These are phyloP conservation scores for Toxotes lorentzi DNA, from an alignment of 2,797 vertebrate species.

Conservation along the genomic window DNA sequence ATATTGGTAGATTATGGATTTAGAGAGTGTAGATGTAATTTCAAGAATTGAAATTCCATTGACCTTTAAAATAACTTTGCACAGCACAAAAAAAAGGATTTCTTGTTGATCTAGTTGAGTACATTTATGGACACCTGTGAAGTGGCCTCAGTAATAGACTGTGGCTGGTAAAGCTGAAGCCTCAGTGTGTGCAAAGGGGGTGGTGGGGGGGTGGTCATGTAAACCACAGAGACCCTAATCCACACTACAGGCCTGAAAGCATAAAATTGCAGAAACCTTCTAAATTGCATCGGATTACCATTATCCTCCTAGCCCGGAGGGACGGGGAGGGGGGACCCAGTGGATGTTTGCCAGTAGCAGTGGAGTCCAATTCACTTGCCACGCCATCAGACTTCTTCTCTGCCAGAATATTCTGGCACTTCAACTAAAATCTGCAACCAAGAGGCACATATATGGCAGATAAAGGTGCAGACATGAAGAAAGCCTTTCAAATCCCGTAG, in stretches of 20 bases:
- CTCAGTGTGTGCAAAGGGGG: background rate
- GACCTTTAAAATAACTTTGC: background rate
- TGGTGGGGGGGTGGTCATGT: constrained; percentile 3
- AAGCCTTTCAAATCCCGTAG: constrained; percentile 42
- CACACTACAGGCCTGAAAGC: constrained; percentile 57
- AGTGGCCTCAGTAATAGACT: constrained; percentile 28
- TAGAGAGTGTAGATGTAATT: too few relatives aligned
- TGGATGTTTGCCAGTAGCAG: constrained; percentile 47
- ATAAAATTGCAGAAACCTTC: constrained; percentile 52
- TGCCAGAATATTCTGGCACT: constrained; percentile 45
- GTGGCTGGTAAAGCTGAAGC: background rate
- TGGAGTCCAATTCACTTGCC: constrained; percentile 45
- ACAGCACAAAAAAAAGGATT: background rate
- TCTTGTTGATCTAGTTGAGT: constrained; percentile 13
- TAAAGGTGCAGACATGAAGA: constrained; percentile 44
- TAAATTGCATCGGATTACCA: constrained; percentile 68
- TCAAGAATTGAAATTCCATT: background rate
- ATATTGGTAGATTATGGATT: too few relatives aligned
- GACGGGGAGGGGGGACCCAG: constrained; percentile 43
- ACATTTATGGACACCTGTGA: constrained; percentile 24
- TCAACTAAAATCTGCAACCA: constrained; percentile 41
- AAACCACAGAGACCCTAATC: constrained; percentile 62
- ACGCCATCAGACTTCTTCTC: constrained; percentile 10
- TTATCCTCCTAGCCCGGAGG: constrained; percentile 61
- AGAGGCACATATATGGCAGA: constrained; percentile 40